Conservation (phyloP, 2,797 vertebrate genomes). For the Danio choprae region DNA sequence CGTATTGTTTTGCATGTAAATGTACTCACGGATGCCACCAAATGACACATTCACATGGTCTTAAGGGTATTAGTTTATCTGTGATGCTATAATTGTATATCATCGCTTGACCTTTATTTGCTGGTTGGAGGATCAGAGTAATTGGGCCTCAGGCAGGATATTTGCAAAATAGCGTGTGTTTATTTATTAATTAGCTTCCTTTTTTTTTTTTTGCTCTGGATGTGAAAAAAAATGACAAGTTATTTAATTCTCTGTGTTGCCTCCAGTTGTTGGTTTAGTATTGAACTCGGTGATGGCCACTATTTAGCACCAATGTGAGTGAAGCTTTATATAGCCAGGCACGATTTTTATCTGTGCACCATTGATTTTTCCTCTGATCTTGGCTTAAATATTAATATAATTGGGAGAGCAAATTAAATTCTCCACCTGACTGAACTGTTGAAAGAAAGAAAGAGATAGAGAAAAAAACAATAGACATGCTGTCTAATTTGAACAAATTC, state of each 20-base stretch:
- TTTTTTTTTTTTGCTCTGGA: neutral
- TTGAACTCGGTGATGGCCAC: constrained; percentile 29
- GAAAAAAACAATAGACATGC: neutral
- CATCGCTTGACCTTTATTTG: constrained; percentile 22
- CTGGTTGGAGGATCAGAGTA: constrained; percentile 24
- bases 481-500: neutral
- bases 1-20: no score
- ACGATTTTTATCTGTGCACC: constrained; percentile 36
- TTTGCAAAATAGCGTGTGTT: neutral
- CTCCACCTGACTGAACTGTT: constrained; percentile 18
- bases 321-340: constrained; percentile 1
- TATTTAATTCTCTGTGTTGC: constrained; percentile 28
- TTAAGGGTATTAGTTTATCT: constrained; percentile 12
- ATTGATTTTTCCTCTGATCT: constrained; percentile 30
- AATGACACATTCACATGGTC: neutral
- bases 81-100: constrained; percentile 16
- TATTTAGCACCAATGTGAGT: constrained; percentile 10
- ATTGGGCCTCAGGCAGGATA: constrained; percentile 23
- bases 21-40: no score
- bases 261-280: constrained; percentile 24
- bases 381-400: constrained; percentile 33
- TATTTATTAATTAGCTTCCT: constrained; percentile 33
- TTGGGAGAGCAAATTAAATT: constrained; percentile 34
- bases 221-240: constrained; percentile 30
- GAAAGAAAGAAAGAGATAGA: neutral